These are phyloP conservation scores for Echiichthys vipera DNA, from an alignment of 2,797 vertebrate genomes.

Conservation along the genomic window DNA sequence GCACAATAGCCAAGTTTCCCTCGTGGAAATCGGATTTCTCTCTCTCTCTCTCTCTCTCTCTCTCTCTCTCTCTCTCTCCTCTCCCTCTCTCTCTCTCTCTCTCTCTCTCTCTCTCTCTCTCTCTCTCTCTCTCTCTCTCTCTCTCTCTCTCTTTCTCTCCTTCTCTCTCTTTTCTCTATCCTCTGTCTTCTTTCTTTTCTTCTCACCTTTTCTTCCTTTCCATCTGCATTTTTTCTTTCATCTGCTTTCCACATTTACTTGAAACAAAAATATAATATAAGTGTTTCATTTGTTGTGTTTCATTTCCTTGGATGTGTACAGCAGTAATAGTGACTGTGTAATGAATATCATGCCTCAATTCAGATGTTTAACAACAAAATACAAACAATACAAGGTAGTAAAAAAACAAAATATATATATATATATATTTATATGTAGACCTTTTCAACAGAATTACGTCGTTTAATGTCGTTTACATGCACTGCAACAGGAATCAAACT, in stretches of 20 bases:
- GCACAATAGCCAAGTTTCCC: constrained; percentile 78
- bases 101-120: constrained; percentile 9
- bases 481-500: too few relatives aligned
- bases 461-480: too few relatives aligned
- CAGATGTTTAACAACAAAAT: too few relatives aligned
- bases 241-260: constrained; percentile 52
- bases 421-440: too few relatives aligned
- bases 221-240: constrained; percentile 43
- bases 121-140: constrained; percentile 6
- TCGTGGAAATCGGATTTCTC: constrained; percentile 61
- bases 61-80: constrained; percentile 12
- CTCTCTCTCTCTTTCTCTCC: constrained; percentile 24
- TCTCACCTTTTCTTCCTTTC: constrained; percentile 24
- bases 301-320: too few relatives aligned
- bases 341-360: too few relatives aligned
- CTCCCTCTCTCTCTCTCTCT: constrained; percentile 16
- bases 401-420: too few relatives aligned
- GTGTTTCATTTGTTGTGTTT: too few relatives aligned
- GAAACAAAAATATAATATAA: constrained; percentile 57
- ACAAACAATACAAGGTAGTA: too few relatives aligned
- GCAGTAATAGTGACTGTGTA: too few relatives aligned
- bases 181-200: constrained; percentile 13
- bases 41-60: constrained; percentile 13
- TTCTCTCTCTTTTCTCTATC: constrained; percentile 9
- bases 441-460: too few relatives aligned